Evolutionary conservation across 1,140 invertebrate species (phyloP).

Genomic region (Calephelis virginiensis): DNA sequence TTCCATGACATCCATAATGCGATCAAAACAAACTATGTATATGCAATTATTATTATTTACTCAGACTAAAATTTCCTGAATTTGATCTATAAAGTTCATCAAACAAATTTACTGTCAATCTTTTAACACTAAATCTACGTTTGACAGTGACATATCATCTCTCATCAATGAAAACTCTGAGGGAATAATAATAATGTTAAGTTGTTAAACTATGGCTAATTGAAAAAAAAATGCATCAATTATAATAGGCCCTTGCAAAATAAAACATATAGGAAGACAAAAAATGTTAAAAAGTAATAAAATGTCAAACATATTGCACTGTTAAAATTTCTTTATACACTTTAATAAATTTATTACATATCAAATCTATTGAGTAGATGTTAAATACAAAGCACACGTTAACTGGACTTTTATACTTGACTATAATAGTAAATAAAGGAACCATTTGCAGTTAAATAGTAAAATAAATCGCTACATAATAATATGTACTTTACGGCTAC

Average conservation of each 20-base stretch:
- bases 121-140: background rate
- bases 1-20: too few species aligned
- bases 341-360: conserved; percentile 4
- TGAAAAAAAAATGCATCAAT: conserved; percentile 48
- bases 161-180: background rate
- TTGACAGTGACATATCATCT: background rate
- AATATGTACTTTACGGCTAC: conserved; percentile 45
- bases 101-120: too few species aligned
- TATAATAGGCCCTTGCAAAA: conserved; percentile 56
- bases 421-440: conserved; percentile 36
- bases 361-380: conserved; percentile 20
- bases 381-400: conserved; percentile 8
- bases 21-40: too few species aligned
- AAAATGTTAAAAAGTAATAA: conserved; percentile 37
- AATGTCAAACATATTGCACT: conserved; percentile 60
- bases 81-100: background rate
- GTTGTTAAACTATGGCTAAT: conserved; percentile 34
- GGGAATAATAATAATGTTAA: conserved; percentile 23
- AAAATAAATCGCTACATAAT: conserved; percentile 34
- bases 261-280: conserved; percentile 58
- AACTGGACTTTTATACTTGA: conserved; percentile 42
- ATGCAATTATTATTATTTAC: background rate
- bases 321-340: conserved; percentile 17
- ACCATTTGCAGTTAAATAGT: conserved; percentile 37
- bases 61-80: background rate